These are phyloP conservation scores for Plumapathes pennacea DNA, from an alignment of 92 coral and sea anemone genomes.

Conservation along the genomic window DNA sequence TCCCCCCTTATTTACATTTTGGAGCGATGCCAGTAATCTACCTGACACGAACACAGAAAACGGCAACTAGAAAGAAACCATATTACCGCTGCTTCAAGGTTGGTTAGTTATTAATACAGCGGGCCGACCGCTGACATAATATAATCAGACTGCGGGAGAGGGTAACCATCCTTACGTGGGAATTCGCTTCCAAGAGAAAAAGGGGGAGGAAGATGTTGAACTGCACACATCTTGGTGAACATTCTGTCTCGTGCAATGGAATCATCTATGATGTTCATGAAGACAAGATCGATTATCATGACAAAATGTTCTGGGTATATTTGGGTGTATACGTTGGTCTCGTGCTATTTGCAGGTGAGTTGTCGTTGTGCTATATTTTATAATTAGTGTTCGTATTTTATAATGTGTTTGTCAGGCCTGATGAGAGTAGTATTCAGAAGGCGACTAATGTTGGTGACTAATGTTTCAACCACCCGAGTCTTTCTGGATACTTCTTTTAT, in stretches of 20 bases:
- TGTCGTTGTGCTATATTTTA: background rate
- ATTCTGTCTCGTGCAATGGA: slow-evolving; percentile 59
- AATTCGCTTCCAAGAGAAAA: background rate
- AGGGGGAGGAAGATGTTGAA: slow-evolving; percentile 14
- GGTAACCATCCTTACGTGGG: no score
- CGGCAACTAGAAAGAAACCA: no score
- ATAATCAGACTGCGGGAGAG: no score
- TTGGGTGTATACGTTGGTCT: slow-evolving; percentile 75
- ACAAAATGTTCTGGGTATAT: slow-evolving; percentile 78
- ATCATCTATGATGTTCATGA: slow-evolving; percentile 57
- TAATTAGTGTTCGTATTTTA: background rate
- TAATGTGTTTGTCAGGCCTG: background rate
- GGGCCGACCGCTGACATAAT: no score
- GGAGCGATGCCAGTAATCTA: no score
- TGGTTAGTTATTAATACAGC: no score
- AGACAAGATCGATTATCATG: slow-evolving; percentile 53
- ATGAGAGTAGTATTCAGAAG: background rate
- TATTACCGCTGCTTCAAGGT: no score
- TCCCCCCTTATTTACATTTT: no score
- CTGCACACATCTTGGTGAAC: slow-evolving; percentile 24
- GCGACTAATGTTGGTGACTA: no score
- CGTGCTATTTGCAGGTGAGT: slow-evolving; percentile 88
- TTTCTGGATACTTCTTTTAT: no score
- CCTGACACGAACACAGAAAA: no score
- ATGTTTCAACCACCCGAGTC: no score